These are phyloP conservation scores for Gymnothorax reevesii DNA, from an alignment of 2,797 vertebrate genomes.

Conservation along the genomic window DNA sequence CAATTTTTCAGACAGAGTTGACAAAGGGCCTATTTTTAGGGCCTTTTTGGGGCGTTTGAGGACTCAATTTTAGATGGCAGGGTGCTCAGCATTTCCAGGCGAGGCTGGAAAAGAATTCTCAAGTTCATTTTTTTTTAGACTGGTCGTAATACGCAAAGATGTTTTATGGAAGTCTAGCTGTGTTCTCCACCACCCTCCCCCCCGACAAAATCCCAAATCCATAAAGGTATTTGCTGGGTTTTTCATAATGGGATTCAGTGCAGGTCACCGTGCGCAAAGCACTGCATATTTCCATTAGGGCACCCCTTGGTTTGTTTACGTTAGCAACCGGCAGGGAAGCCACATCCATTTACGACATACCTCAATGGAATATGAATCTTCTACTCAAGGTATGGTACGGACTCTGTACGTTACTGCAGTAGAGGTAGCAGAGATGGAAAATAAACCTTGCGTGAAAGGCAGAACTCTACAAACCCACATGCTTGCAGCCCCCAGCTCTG, in stretches of 20 bases:
- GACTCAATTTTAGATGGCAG: conserved; percentile 18
- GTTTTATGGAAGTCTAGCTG: background rate
- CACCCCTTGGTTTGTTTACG: background rate
- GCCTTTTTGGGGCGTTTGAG: background rate
- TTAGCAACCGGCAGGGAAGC: background rate
- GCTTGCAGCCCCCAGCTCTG: background rate
- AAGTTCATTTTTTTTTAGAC: background rate
- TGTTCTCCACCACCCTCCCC: background rate
- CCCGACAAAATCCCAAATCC: too few relatives aligned
- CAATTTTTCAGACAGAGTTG: conserved; percentile 18
- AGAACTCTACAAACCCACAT: background rate
- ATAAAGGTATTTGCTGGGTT: background rate
- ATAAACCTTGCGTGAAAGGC: background rate
- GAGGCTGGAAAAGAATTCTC: background rate
- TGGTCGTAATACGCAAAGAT: background rate
- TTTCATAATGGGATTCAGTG: background rate
- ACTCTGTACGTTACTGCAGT: background rate
- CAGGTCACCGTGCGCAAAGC: background rate
- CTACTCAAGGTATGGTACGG: background rate
- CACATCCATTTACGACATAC: conserved; percentile 8
- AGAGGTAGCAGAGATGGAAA: background rate
- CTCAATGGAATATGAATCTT: background rate
- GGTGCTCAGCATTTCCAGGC: background rate
- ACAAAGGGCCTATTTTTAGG: conserved; percentile 28
- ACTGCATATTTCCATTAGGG: background rate